Base-by-base conservation (phyloP, 1,140 invertebrate genomes). In the Theocolax elegans region DNA sequence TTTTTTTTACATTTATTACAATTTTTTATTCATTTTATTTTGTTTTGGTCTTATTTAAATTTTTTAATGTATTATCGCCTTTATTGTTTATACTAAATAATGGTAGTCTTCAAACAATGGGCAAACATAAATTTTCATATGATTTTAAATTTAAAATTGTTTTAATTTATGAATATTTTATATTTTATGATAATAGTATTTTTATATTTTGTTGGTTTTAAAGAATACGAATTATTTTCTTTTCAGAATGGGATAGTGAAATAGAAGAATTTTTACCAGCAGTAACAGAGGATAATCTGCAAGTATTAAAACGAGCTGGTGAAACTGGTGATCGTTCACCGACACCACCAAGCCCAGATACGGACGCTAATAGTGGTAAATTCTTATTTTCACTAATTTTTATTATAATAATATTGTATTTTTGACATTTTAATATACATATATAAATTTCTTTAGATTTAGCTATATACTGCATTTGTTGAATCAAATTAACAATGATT, bases 181-280 rank as follows among this genome's bases (percentile, higher is more conserved):
- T n/a, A n/a, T n/a, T 38, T 38, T 38, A 38, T 38, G 35, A 38
- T 9, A 4, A 9, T 48, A 48, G n/a, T n/a, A 48, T n/a, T 48
- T 48, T 48, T 9, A 9, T 48, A 48, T 4, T n/a, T 48, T 48
- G 19, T 48, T 48, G 35, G n/a, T n/a, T n/a, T 38, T 7, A 38
- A 38, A 7, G 6, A 7, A 38, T 38, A 7, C 35, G 35, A 38
- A 6, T 7, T 12, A 38, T 38, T 35, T 53, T 31, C 1, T 15
- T 25, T 27, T 73, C 40, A 85, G 83, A 85, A 75, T 85, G 81
- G 82, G 83, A 85, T 59, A 83, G 74, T 72, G 84, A 84, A 64
- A 84, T 83, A 51, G 83, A 84, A 67, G 84, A 86, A 71, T 86
- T 86, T 79, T 76, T 85, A 77, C 84, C 84, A 53, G 76, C 77